Evolutionary conservation across 2,888 invertebrate species (phyloP), one percentile per base, ranked within the genome.

Genomic region (Pogonocherus hispidulus): DNA sequence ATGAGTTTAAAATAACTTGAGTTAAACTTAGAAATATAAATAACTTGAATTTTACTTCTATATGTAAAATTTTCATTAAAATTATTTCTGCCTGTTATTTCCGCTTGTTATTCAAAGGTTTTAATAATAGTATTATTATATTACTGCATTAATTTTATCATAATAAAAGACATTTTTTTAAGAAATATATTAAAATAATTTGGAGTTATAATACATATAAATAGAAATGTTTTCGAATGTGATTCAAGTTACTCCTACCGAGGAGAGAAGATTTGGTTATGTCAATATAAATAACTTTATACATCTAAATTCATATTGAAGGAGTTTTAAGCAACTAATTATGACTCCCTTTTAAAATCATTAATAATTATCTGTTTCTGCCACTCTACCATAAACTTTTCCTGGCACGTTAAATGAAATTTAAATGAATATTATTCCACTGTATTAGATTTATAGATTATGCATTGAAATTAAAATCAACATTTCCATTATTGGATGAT

Each of bases 301-400:
- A 11, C 49, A 23, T 22, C 14, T 23, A 51, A 23, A 16, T 32
- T 11, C 32, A 32, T 51, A 51, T 23, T 23, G 14, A 51, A 9
- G 49, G 23, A 51, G 23, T 51, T 51, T 23, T 23, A 51, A 51
- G 23, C 3, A 14, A 51, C 23, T 51, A 51, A 51, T 51, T 51
- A 51, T 22, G 8, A 51, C 23, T 23, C 49, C 23, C n/a, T 51
- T 46, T 51, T 23, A 23, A 23, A 23, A 51, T 23, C 16, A 14
- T 51, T 23, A 23, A 23, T 51, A 51, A 51, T 23, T 51, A 51
- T 23, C 49, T 23, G 14, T 14, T 23, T n/a, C 49, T 51, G 23
- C 23, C 23, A 23, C 49, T 51, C 23, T n/a, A 51, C 16, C 23
- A 51, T 16, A 22, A 49, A 49, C n/a, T 49, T 32, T 32, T 32